Evolutionary conservation across 1,140 invertebrate genomes (phyloP), one percentile per base, ranked within the genome.

Genomic region (Dendrolimus kikuchii): DNA sequence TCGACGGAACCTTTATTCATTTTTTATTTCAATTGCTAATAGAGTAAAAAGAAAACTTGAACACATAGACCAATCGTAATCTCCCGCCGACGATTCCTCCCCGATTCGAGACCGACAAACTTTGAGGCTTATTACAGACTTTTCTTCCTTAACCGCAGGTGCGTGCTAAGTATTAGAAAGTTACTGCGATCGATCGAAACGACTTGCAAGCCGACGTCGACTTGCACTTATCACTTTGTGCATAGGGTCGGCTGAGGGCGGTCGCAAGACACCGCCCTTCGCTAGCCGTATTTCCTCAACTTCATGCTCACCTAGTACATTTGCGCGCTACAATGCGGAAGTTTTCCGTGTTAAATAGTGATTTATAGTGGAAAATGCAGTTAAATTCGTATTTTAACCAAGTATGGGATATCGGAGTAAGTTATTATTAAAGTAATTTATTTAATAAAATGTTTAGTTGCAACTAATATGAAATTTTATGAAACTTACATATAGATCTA

Each of bases 151-250:
- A 49, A 46, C 46, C 41, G 55, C 57, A 64, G 64, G 62, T 68
- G 58, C 67, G 60, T 60, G 42, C 9, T 5, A 40, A 40, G 49
- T 63, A 66, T 53, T 62, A 58, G 67, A 72, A 75, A 77, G 63
- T 75, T 53, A 59, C 58, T 52, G 57, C 63, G 75, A 78, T 74
- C 73, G 73, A 68, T 74, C 68, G 59, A 67, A 64, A 57, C 40
- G 46, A 47, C 60, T 60, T 65, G 59, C 59, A 61, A 53, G 54
- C 48, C 45, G 51, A 48, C 57, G 59, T 43, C 42, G 47, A 57
- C 64, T 66, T 77, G 69, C 77, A 81, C 71, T 78, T 71, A 69
- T 51, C 65, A 67, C 66, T 62, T 58, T 47, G 55, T 62, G 55
- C 60, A 73, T 65, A 74, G 74, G 64, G 60, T 60, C 67, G 63